Evolutionary conservation across 2,797 vertebrate genomes (phyloP).

Genomic region (Tiaroga cobitis): DNA sequence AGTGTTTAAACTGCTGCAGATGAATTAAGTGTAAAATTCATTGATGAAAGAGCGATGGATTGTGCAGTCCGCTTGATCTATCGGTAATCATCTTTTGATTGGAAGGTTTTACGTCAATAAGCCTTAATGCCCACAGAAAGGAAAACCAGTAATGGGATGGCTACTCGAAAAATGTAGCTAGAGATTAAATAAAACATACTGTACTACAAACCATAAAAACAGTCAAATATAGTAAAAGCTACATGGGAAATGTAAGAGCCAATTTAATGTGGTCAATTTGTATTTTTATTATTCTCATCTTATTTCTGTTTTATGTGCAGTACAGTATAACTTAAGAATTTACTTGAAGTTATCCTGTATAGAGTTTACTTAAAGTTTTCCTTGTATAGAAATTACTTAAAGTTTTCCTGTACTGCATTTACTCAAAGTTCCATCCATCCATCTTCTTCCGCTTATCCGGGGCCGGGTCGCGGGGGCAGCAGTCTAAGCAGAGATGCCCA

Average conservation of each 20-base stretch:
- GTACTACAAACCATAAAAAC: background rate
- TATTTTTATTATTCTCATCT: no score
- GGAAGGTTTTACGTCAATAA: background rate
- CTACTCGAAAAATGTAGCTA: background rate
- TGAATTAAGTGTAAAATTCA: conserved; percentile 30
- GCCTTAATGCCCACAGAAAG: background rate
- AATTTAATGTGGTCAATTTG: no score
- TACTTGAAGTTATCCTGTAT: no score
- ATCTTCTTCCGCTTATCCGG: no score
- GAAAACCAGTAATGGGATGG: background rate
- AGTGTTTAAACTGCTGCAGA: conserved; percentile 9
- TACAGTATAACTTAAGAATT: no score
- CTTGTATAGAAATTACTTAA: no score
- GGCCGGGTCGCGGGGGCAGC: no score
- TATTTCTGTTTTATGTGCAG: no score
- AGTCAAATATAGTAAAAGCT: background rate
- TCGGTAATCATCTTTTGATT: conserved; percentile 14
- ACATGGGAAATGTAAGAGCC: background rate
- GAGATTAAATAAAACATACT: background rate
- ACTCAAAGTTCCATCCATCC: no score
- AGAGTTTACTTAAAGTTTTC: no score
- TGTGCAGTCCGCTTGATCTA: background rate
- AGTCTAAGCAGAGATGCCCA: no score
- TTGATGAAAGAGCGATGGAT: background rate
- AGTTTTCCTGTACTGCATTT: no score